These are phyloP conservation scores for Melanargia galathea DNA, from an alignment of 2,888 invertebrate species.

Conservation along the genomic window DNA sequence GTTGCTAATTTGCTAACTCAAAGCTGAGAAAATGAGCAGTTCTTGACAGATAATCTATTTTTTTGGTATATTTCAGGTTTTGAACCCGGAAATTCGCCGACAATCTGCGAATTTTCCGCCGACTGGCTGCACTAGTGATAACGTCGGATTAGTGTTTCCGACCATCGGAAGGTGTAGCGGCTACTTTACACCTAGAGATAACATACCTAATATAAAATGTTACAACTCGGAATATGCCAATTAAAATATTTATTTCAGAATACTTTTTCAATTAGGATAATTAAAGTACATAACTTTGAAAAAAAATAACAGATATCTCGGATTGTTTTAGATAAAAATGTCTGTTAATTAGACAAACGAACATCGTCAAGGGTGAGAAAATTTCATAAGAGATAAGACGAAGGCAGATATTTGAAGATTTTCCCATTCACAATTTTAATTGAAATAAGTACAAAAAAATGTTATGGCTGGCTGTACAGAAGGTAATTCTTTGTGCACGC, in stretches of 20 bases:
- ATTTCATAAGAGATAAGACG: slow-evolving; percentile 10
- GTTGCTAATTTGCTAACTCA: too few relatives aligned
- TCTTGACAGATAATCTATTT: too few relatives aligned
- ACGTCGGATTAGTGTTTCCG: too few relatives aligned
- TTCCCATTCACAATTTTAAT: slow-evolving; percentile 6
- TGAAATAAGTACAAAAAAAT: not conserved
- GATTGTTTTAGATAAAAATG: slow-evolving; percentile 14
- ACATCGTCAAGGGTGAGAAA: slow-evolving; percentile 16
- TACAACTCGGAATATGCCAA: slow-evolving; percentile 7
- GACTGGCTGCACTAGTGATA: too few relatives aligned
- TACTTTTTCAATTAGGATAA: slow-evolving; percentile 8
- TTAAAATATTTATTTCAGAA: slow-evolving; percentile 3
- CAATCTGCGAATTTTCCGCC: too few relatives aligned
- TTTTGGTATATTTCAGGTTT: too few relatives aligned
- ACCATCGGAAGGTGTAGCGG: too few relatives aligned
- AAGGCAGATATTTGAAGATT: slow-evolving; percentile 1
- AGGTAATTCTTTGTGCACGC: too few relatives aligned
- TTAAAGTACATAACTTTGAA: slow-evolving; percentile 1
- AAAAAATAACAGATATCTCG: slow-evolving; percentile 9
- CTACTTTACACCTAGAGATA: not conserved
- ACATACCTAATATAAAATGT: slow-evolving; percentile 5
- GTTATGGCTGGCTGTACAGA: too few relatives aligned
- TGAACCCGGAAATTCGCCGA: too few relatives aligned
- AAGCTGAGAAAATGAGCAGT: too few relatives aligned
- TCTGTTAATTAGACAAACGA: slow-evolving; percentile 19